phyloP scores from a whole-genome alignment of 1,140 invertebrate genomes.

The Apis laboriosa region DNA sequence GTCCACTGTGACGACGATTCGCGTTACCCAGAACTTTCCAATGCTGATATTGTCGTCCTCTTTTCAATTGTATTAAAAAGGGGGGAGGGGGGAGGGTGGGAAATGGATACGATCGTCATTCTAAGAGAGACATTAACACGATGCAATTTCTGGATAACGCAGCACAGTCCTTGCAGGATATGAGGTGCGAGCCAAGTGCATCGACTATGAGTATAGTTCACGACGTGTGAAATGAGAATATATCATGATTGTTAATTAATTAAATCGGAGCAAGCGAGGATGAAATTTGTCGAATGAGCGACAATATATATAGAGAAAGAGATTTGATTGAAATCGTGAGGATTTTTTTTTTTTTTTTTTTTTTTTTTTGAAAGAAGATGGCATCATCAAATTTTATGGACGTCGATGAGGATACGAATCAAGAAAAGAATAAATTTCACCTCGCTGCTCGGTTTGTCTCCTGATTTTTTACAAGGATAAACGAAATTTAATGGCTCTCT shows the following conservation, averaged over 20 bases:
- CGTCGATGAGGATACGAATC: background rate
- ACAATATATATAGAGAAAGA: background rate
- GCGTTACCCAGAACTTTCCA: conserved; percentile 65
- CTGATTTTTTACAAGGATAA: conserved; percentile 27
- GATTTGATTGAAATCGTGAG: no score
- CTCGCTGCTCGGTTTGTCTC: conserved; percentile 48
- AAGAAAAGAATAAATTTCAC: conserved; percentile 33
- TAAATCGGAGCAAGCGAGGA: conserved; percentile 51
- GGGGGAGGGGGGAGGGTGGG: fast-evolving
- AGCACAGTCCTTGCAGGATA: conserved; percentile 68
- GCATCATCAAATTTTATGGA: no score
- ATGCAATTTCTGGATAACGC: conserved; percentile 64
- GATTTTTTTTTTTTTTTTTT: no score
- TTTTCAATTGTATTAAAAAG: no score
- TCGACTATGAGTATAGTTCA: conserved; percentile 56
- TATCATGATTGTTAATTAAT: conserved; percentile 23
- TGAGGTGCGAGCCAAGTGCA: conserved; percentile 68
- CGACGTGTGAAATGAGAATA: conserved; percentile 19
- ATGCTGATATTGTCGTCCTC: background rate
- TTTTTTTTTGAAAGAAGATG: background rate
- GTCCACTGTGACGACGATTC: conserved; percentile 71
- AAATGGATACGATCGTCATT: background rate
- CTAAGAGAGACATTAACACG: background rate
- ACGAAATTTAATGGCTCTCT: conserved; percentile 29
- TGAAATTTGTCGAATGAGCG: conserved; percentile 34